Base-by-base conservation (phyloP, 2,797 vertebrate genomes). In the Psittacula echo region DNA sequence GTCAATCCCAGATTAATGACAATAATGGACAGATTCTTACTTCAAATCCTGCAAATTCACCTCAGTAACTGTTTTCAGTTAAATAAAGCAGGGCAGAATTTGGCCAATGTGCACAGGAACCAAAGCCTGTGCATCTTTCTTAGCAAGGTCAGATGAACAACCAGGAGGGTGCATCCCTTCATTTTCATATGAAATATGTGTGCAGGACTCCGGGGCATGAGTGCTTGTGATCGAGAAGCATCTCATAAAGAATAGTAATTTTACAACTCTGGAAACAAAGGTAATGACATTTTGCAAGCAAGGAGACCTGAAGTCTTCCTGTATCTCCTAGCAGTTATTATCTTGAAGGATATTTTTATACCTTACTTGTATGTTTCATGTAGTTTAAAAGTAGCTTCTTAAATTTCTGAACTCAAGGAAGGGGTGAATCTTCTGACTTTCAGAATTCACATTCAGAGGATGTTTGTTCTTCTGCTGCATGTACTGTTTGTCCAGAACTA, bases 401-500 rank as follows among this genome's bases (percentile, higher is more conserved):
- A 81, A 73, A 87, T 95, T 97, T 97, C 95, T 96, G 90, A 96
- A 95, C 93, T 97, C 95, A 93, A 92, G 96, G 95, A 96, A 97
- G 94, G 97, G 93, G 95, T 97, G 96, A 96, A 97, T 97, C 92
- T 96, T 87, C 94, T 95, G 95, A 58, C 90, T 96, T 97, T 95
- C 70, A 91, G 97, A 96, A 97, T 98, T 98, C 95, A 62, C 79
- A 1, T 88, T 97, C 95, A 96, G 96, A 96, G 78, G 87, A 54
- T 75, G 78, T 94, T 95, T 96, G 93, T 97, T 96, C 90, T 97
- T 97, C 97, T 97, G 95, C 96, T 98, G 98, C 97, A 97, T 98
- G 97, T 97, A 94, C 95, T 97, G 96, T 98, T 97, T 95, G 96
- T 97, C 97, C 96, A 96, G 97, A 98, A 95, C 94, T 96, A 97